These are phyloP conservation scores for Leptosomus discolor DNA, from an alignment of 2,113 vertebrate species.

Conservation along the genomic window DNA sequence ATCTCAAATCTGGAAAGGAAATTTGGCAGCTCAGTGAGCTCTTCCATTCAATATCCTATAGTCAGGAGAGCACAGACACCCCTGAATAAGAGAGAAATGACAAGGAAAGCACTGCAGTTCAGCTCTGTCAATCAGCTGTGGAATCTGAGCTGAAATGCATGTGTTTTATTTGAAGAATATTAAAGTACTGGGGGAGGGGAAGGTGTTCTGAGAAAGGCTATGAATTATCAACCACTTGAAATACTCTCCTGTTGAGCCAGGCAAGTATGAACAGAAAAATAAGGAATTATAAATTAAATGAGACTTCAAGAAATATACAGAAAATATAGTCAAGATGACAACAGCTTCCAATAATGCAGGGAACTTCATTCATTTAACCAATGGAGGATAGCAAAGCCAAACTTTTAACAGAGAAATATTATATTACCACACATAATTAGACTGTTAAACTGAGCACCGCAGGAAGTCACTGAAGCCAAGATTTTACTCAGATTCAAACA, in stretches of 20 bases:
- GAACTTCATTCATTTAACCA: background rate
- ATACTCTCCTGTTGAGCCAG: background rate
- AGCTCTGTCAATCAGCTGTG: background rate
- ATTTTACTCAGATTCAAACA: background rate
- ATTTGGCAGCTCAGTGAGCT: background rate
- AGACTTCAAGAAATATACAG: background rate
- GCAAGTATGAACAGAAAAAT: background rate
- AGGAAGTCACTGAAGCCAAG: conserved; percentile 43
- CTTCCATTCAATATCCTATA: background rate
- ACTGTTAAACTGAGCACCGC: background rate
- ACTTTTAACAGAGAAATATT: conserved; percentile 37
- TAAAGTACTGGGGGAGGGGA: background rate
- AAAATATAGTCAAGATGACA: background rate
- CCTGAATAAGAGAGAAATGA: background rate
- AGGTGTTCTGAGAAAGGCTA: background rate
- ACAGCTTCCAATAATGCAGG: background rate
- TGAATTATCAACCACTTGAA: background rate
- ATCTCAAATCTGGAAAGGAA: background rate
- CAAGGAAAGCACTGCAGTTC: background rate
- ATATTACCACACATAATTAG: background rate
- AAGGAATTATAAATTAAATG: background rate
- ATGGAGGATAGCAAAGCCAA: background rate
- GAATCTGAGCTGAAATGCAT: background rate
- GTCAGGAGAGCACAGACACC: background rate
- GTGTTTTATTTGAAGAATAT: background rate